phyloP scores from a whole-genome alignment of 1,140 invertebrate species.

The Nephila pilipes region DNA sequence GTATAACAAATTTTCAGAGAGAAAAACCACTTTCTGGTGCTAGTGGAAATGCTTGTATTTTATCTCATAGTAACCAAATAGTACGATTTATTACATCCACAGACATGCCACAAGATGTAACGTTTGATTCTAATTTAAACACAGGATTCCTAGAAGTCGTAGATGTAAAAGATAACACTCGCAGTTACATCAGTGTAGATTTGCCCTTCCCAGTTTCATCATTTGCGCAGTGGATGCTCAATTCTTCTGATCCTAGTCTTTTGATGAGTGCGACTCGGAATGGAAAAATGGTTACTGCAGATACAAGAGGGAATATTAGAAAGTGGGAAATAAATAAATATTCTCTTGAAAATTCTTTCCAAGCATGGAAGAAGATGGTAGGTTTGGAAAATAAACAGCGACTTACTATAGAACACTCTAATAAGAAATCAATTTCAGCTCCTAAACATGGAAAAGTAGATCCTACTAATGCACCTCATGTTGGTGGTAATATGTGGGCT shows the following conservation, averaged over 20 bases:
- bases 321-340: slow-evolving; percentile 84
- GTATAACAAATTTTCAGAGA: slow-evolving; percentile 46
- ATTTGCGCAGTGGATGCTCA: slow-evolving; percentile 59
- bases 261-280: slow-evolving; percentile 78
- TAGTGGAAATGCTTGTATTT: slow-evolving; percentile 31
- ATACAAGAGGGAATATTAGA: slow-evolving; percentile 84
- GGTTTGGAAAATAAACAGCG: slow-evolving; percentile 80
- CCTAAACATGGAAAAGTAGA: slow-evolving; percentile 95
- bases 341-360: slow-evolving; percentile 82
- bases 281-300: slow-evolving; percentile 84
- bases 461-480: slow-evolving; percentile 92
- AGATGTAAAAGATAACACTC: slow-evolving; percentile 31
- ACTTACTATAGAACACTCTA: slow-evolving; percentile 64
- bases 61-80: slow-evolving; percentile 20
- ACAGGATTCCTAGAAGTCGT: slow-evolving; percentile 50
- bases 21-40: background rate
- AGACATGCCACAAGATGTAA: background rate
- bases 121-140: background rate
- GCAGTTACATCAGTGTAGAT: background rate
- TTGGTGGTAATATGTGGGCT: slow-evolving; percentile 98
- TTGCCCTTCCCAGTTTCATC: slow-evolving; percentile 28
- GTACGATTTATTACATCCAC: slow-evolving; percentile 32
- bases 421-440: background rate
- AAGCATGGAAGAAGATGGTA: slow-evolving; percentile 83
- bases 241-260: slow-evolving; percentile 53